phyloP scores from a whole-genome alignment of 2,888 invertebrate genomes.

The Eilema sororculum region DNA sequence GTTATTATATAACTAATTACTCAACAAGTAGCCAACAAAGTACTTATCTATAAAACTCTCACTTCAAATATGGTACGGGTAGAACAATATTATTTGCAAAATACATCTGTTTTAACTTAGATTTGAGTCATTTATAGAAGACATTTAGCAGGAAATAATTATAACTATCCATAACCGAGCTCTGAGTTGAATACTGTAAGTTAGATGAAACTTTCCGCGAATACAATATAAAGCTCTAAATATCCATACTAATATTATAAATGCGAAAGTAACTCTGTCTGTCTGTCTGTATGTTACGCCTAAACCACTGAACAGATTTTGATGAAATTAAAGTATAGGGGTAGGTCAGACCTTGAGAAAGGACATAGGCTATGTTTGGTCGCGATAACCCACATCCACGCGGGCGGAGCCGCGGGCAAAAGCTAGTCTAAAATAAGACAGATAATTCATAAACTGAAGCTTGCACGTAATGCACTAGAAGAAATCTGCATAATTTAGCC shows the following conservation, averaged over 20 bases:
- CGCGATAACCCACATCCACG: too few relatives aligned
- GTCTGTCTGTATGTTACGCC: too few relatives aligned
- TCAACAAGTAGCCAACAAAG: conserved; percentile 17
- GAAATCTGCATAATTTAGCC: conserved; percentile 69
- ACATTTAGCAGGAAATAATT: not conserved
- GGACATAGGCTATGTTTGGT: too few relatives aligned
- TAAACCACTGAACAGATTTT: too few relatives aligned
- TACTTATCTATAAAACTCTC: conserved; percentile 3
- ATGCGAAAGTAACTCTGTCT: too few relatives aligned
- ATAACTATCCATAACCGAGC: not conserved
- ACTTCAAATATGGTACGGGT: conserved; percentile 5
- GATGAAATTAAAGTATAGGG: too few relatives aligned
- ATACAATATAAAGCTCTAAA: not conserved
- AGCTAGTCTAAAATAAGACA: conserved; percentile 52
- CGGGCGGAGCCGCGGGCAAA: too few relatives aligned
- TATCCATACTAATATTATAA: too few relatives aligned
- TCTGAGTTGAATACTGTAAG: not conserved
- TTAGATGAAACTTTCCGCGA: not conserved
- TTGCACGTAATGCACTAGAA: conserved; percentile 57
- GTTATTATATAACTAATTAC: conserved; percentile 14
- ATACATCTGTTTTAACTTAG: conserved; percentile 14
- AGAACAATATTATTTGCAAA: conserved; percentile 15
- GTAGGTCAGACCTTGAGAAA: too few relatives aligned
- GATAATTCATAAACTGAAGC: conserved; percentile 41
- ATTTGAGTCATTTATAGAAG: conserved; percentile 5